These are phyloP conservation scores for Peucedramus taeniatus DNA, from an alignment of 2,113 vertebrate genomes.

Conservation along the genomic window DNA sequence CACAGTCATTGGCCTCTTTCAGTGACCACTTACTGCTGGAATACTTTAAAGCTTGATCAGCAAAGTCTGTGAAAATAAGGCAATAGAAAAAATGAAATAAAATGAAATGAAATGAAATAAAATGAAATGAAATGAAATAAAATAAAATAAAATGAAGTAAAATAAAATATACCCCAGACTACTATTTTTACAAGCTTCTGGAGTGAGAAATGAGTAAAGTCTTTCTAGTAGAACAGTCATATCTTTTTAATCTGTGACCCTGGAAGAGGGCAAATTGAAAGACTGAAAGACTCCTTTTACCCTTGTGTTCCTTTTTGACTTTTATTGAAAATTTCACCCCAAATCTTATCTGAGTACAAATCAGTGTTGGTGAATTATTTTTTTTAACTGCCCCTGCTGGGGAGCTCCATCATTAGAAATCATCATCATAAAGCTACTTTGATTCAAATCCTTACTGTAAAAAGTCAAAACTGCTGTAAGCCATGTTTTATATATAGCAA, in stretches of 20 bases:
- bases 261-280: neutral
- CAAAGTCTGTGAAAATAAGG: constrained; percentile 12
- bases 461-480: neutral
- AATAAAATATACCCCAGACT: constrained; percentile 18
- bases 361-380: neutral
- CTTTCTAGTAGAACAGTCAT: neutral
- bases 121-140: neutral
- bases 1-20: neutral
- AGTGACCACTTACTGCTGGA: neutral
- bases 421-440: neutral
- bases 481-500: neutral
- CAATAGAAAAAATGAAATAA: neutral
- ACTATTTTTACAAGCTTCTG: constrained; percentile 30
- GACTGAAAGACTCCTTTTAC: constrained; percentile 7
- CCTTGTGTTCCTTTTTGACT: neutral
- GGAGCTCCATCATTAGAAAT: neutral
- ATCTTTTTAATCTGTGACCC: neutral
- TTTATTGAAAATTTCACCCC: neutral
- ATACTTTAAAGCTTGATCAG: neutral
- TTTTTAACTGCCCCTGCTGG: neutral
- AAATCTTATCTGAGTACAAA: neutral
- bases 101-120: neutral
- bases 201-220: constrained; percentile 37
- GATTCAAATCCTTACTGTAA: neutral
- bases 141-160: neutral